Evolutionary conservation across 2,888 invertebrate species (phyloP), one percentile per base, ranked within the genome.

Genomic region (Brenthis ino): DNA sequence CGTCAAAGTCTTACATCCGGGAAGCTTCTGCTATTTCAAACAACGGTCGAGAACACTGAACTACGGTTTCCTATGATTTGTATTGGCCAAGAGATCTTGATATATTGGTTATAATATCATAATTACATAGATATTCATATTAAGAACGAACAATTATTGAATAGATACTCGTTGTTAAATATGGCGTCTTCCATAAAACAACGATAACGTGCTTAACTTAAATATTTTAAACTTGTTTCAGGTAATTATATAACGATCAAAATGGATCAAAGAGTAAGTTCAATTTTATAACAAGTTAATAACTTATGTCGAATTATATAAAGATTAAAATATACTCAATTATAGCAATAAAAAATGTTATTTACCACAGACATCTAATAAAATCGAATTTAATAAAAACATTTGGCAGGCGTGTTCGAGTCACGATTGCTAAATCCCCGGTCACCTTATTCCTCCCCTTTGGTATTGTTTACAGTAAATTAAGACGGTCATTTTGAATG

Each of bases 1-100:
- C 89, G 91, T 89, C 79, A 79, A 76, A 72, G 77, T 72, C 72
- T 70, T 72, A 87, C 89, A 91, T 91, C 90, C 91, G 91, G 91
- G 91, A 91, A 90, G 89, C 86, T 80, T 84, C 77, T 82, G 88
- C 87, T 88, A 89, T 89, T 88, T 89, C 82, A 79, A 87, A 84
- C 82, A 68, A 65, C 60, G 65, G 43, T 50, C 73, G 63, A 74
- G 72, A 54, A 55, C 20, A 13, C 6, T 48, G 75, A 75, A 72
- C 67, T 72, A 57, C 64, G 54, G 65, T 63, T 61, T 57, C 70
- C 16, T 56, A 65, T 33, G 47, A 13, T 37, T 57, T 69, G 51
- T 55, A 66, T 66, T 54, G 53, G 11, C 55, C 48, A 58, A 57
- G 48, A 66, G 74, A 4, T 74, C 74, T 63, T 43, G 6, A 13